Evolutionary conservation across 2,113 vertebrate genomes (phyloP).

Genomic region (Marcusenius ussheri): DNA sequence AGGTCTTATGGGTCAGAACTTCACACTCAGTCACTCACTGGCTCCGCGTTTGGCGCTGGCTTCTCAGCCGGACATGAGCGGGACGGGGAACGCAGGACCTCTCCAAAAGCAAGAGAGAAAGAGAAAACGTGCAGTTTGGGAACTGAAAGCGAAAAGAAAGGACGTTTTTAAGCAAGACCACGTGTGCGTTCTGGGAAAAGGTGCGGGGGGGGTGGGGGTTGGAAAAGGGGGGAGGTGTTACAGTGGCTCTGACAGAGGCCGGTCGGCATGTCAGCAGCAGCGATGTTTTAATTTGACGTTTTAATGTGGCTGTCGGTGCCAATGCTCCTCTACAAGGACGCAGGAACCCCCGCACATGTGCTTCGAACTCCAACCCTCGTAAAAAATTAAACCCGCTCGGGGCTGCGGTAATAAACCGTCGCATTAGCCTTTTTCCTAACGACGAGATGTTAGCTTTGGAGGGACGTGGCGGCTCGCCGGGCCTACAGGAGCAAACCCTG

Average conservation of each 20-base stretch:
- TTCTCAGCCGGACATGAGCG: background rate
- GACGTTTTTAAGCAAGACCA: background rate
- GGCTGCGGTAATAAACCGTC: constrained; percentile 41
- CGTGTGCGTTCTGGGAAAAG: background rate
- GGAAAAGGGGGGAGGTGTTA: background rate
- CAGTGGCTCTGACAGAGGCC: constrained; percentile 38
- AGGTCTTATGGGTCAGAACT: background rate
- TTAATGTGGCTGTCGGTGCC: constrained; percentile 47
- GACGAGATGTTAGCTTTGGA: background rate
- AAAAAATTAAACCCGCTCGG: constrained; percentile 38
- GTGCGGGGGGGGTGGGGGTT: background rate
- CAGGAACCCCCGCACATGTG: constrained; percentile 42
- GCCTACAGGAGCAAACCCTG: background rate
- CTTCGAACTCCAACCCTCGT: constrained; percentile 33
- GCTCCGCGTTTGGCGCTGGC: background rate
- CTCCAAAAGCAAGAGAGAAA: background rate
- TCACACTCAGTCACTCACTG: background rate
- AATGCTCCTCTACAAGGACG: constrained; percentile 43
- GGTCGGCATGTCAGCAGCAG: constrained; percentile 41
- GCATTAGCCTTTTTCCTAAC: constrained; percentile 33
- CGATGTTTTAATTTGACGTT: constrained; percentile 49
- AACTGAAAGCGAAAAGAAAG: background rate
- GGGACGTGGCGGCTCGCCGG: background rate
- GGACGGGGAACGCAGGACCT: background rate
- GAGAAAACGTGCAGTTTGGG: background rate